Evolutionary conservation across 2,113 vertebrate genomes (phyloP).

Genomic region (Daphoenositta chrysoptera): DNA sequence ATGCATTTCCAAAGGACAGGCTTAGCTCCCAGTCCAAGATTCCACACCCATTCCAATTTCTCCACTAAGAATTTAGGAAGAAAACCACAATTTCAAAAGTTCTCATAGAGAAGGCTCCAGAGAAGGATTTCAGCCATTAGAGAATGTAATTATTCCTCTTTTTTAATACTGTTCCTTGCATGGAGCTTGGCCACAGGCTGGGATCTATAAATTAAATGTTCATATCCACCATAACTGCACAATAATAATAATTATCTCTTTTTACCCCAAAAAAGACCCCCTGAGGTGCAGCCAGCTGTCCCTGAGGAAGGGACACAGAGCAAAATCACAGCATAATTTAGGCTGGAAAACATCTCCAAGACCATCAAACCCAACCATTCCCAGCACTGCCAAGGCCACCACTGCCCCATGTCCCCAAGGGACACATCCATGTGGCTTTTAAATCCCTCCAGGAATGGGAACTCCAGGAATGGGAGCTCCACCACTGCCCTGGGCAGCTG

Average conservation of each 20-base stretch:
- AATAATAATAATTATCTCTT: not conserved
- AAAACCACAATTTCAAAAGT: not conserved
- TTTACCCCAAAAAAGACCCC: not conserved
- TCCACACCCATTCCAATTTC: not conserved
- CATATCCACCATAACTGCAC: not conserved
- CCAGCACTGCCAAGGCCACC: not conserved
- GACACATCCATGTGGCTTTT: not conserved
- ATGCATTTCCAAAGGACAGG: not conserved
- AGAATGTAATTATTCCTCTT: not conserved
- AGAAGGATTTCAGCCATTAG: not conserved
- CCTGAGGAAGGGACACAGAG: not conserved
- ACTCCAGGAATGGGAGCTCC: not conserved
- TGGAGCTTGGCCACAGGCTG: not conserved
- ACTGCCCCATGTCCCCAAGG: not conserved
- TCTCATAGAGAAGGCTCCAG: not conserved
- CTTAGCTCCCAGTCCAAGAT: not conserved
- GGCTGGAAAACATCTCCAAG: not conserved
- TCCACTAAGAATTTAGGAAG: not conserved
- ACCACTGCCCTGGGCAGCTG: not conserved
- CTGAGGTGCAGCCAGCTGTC: not conserved
- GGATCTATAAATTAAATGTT: not conserved
- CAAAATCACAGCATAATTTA: not conserved
- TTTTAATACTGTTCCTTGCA: not conserved
- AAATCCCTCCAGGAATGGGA: not conserved
- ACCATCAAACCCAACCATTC: not conserved